phyloP scores from a whole-genome alignment of 1,140 invertebrate species.

The Leptinotarsa lineolata region DNA sequence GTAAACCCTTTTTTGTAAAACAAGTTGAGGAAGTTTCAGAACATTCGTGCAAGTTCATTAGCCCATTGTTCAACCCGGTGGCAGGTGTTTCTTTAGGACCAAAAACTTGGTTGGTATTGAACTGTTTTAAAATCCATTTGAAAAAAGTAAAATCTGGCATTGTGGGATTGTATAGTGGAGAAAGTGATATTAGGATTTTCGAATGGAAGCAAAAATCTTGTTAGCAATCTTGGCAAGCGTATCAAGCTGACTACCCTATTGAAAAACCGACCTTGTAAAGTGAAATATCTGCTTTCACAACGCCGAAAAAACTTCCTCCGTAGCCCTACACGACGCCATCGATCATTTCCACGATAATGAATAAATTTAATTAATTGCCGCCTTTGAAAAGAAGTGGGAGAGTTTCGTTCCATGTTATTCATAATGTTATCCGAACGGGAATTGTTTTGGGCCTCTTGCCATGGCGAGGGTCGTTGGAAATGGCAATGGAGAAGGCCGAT shows the following conservation, averaged over 20 bases:
- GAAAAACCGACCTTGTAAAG: neutral
- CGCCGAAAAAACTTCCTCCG: neutral
- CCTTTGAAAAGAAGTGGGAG: slow-evolving; percentile 23
- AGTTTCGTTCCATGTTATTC: slow-evolving; percentile 26
- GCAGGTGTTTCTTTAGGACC: too few species aligned
- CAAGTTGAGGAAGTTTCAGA: too few species aligned
- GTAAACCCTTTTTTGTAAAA: too few species aligned
- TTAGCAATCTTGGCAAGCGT: too few species aligned
- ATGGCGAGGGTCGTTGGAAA: slow-evolving; percentile 19
- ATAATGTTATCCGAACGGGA: slow-evolving; percentile 28
- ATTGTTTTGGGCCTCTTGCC: slow-evolving; percentile 25
- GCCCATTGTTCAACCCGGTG: too few species aligned
- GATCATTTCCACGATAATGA: slow-evolving; percentile 21
- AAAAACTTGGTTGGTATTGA: too few species aligned
- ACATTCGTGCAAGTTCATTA: too few species aligned
- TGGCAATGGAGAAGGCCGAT: slow-evolving; percentile 19
- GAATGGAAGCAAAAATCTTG: too few species aligned
- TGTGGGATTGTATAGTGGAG: too few species aligned
- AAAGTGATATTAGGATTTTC: too few species aligned
- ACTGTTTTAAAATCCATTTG: too few species aligned
- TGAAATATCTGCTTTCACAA: neutral
- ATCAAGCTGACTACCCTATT: neutral
- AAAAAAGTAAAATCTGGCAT: too few species aligned
- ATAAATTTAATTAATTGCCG: slow-evolving; percentile 27
- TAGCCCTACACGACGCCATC: neutral